phyloP scores from a whole-genome alignment of 2,113 vertebrate species.

The Osmerus eperlanus region DNA sequence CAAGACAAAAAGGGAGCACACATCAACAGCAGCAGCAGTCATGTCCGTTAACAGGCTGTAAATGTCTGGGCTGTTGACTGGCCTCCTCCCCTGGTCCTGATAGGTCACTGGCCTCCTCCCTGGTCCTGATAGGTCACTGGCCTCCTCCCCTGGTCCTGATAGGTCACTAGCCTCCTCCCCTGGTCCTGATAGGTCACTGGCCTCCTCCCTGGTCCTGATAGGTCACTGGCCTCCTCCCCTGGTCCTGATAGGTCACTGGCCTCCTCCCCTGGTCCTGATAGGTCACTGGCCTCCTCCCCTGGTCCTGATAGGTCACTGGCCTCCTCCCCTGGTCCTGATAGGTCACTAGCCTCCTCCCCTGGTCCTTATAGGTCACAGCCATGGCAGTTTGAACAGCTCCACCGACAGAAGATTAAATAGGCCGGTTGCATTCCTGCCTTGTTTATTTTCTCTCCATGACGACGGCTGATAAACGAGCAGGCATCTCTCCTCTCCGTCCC shows the following conservation, averaged over 20 bases:
- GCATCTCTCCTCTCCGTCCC: constrained; percentile 23
- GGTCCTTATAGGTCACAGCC: constrained; percentile 34
- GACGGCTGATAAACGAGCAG: constrained; percentile 50
- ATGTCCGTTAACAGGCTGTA: constrained; percentile 48
- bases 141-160: too few species aligned
- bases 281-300: too few species aligned
- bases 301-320: constrained; percentile 3
- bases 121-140: constrained; percentile 36
- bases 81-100: too few species aligned
- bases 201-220: too few species aligned
- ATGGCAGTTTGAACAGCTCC: constrained; percentile 48
- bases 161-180: constrained; percentile 31
- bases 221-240: constrained; percentile 30
- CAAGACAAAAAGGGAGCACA: neutral
- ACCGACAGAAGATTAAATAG: constrained; percentile 33
- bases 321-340: constrained; percentile 22
- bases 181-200: too few species aligned
- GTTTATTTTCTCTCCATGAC: constrained; percentile 63
- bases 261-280: too few species aligned
- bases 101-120: constrained; percentile 23
- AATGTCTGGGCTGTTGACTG: constrained; percentile 24
- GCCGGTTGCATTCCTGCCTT: constrained; percentile 39
- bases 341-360: constrained; percentile 30
- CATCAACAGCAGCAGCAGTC: constrained; percentile 32
- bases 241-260: constrained; percentile 36